Base-by-base conservation (phyloP, 2,888 invertebrate genomes). In the Mactromeris polynyma region DNA sequence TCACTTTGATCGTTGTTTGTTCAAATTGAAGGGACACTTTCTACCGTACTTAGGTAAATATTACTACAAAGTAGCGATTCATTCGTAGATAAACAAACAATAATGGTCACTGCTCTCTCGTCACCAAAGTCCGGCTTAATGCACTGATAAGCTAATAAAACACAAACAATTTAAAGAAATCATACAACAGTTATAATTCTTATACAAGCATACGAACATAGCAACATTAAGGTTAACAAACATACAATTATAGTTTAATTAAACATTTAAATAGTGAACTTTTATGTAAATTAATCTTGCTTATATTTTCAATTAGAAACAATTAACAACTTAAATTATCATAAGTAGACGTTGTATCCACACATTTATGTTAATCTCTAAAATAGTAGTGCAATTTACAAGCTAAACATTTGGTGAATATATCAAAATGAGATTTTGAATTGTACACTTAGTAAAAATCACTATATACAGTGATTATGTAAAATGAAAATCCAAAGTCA, bases 1-100 rank as follows among this genome's bases (percentile, higher is more conserved):
- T 84, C 36, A 17, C 73, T 83, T 84, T 84, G 84, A 84, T 84
- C 84, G 38, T 51, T 77, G 78, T 84, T 84, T 84, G 78, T 51
- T 84, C 84, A 84, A 54, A 84, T 77, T 84, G 19, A 38, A 33
- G 31, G 54, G 77, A 78, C 51, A 84, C 78, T 40, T 77, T 73
- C 78, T 84, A 78, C 54, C 7, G 33, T 84, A 36, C 78, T 38
- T 84, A 51, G 26, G 78, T 77, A 84, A 84, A 84, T 36, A 84
- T 78, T 84, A 46, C 14, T 0, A 51, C 54, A 54, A 42, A 46
- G 40, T 42, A 69, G n/a, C 64, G 36, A 82, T 82, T 64, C 82
- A 64, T 38, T 21, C 6, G 64, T 40, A 21, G 17, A n/a, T 54
- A 81, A 82, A 82, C 64, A 82, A 64, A 38, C 26, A 40, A 64